phyloP scores from a whole-genome alignment of 2,113 vertebrate genomes.

The Solea senegalensis region DNA sequence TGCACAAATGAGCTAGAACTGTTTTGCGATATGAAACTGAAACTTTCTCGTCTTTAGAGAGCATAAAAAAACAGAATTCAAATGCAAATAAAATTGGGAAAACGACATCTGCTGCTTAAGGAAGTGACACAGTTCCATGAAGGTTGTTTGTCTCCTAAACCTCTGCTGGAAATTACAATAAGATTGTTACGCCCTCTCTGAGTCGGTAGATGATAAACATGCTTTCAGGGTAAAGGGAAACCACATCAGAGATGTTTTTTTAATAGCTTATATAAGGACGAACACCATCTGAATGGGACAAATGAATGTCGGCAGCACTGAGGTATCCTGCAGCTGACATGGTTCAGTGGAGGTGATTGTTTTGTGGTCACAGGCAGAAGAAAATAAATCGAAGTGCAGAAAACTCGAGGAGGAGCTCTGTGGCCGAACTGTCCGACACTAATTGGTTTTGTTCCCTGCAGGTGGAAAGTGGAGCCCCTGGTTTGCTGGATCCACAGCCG shows the following conservation, averaged over 20 bases:
- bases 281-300: no score
- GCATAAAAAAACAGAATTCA: conserved; percentile 40
- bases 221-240: conserved; percentile 1
- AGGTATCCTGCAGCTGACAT: no score
- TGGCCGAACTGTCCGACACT: no score
- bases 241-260: background rate
- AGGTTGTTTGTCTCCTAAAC: conserved; percentile 30
- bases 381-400: no score
- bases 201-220: background rate
- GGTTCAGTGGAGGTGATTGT: no score
- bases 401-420: no score
- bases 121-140: conserved; percentile 23
- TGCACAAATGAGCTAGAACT: no score
- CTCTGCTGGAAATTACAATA: conserved; percentile 1
- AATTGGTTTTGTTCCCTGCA: no score
- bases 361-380: no score
- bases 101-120: background rate
- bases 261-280: background rate
- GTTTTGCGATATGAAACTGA: background rate
- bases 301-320: no score
- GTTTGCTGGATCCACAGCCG: no score
- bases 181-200: conserved; percentile 3
- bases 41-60: conserved; percentile 10
- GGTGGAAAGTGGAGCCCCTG: no score
- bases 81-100: conserved; percentile 39